Evolutionary conservation across 2,113 vertebrate genomes (phyloP), one percentile per base, ranked within the genome.

Genomic region (Entelurus aequoreus): DNA sequence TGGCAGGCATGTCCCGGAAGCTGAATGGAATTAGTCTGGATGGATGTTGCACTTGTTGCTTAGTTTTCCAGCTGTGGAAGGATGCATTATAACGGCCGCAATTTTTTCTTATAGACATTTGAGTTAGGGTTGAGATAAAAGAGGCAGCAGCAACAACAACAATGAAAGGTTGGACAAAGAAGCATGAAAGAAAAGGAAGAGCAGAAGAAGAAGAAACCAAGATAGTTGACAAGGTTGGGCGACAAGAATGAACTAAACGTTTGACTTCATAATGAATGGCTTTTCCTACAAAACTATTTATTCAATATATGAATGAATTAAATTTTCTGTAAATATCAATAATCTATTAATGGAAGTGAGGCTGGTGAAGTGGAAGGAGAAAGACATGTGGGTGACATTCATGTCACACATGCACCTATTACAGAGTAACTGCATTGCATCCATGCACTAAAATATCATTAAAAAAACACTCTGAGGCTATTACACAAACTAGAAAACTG

Each of bases 1-100:
- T 97, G 93, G 85, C 90, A 93, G 82, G 80, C 76, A 75, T 80
- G 69, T 84, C 81, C 78, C 63, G 84, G 85, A 86, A 84, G 84
- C 92, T 88, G 88, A 91, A 95, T 94, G 93, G 90, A 90, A 94
- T 96, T 96, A 94, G 86, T 92, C 82, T 84, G 88, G 75, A 63
- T 71, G 52, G 82, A 71, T 84, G 80, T 79, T 84, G 84, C 77
- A 82, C 81, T 86, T 80, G 84, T 75, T 73, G 88, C 88, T 92
- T 89, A 84, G 81, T 92, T 92, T 79, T 92, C 93, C 94, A 91
- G 92, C 88, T 91, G 90, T 90, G 90, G 90, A 85, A 89, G 90
- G 89, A 87, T 65, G 80, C 60, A 81, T 88, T 86, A 75, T 80
- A 69, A 46, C 11, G 42, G 42, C 42, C 42, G 8, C 40, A 12